Base-by-base conservation (phyloP, 2,888 invertebrate genomes). In the Rhyacophila evoluta region DNA sequence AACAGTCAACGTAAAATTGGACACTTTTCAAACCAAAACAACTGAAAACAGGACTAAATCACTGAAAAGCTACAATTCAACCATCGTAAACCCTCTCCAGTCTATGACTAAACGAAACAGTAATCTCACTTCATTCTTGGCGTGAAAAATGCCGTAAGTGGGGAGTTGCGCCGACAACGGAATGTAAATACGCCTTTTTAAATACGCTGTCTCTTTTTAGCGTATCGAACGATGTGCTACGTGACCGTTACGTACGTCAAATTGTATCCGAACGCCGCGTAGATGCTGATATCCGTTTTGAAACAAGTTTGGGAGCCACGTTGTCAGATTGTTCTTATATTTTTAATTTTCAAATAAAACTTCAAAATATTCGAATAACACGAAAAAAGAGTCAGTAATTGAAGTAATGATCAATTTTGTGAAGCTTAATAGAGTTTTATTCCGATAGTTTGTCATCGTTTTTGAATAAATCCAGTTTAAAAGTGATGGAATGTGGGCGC, bases 221-320 rank as follows among this genome's bases (percentile, higher is more conserved):
- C 72, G 79, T 55, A 55, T 55, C 41, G 55, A 55, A 72, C 68
- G 2, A 8, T 2, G 1, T 2, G 55, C 55, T 55, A 55, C 55
- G 55, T 55, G 55, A 55, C 55, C 55, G 8, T 10, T 10, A 55
- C 55, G 55, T 55, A 55, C 55, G 55, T 55, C 55, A 1, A 8
- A 8, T 5, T 25, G 4, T 19, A 55, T 55, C 19, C 19, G 55
- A 55, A 19, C 19, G 19, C 55, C 19, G 55, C 19, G 84, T 85
- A 85, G 85, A 85, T 85, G 90, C 91, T 91, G 91, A 92, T 92
- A 92, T 92, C 92, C 92, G 92, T 92, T 92, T 91, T 91, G 91
- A 92, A 92, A 92, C 92, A 91, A 92, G 92, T 92, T 92, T 92
- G 89, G 87, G 87, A 86, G 88, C 91, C 85, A 84, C 85, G 92